A percentile compares a stretch with the other conserved stretches of the same genome.
Conservation (phyloP, 1,140 invertebrate genomes). For the Magallana gigas region DNA sequence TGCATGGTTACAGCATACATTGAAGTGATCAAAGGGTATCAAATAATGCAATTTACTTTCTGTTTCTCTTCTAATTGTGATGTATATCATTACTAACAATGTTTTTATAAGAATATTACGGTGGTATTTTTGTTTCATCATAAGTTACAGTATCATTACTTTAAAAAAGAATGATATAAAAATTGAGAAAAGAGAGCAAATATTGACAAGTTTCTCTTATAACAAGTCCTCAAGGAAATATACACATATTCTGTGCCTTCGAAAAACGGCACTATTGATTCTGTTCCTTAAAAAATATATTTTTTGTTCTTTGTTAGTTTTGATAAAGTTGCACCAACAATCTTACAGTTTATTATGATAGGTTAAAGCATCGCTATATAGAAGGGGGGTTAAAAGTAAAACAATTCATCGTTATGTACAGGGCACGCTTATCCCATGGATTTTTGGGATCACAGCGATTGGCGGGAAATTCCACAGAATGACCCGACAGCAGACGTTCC, state of each 20-base stretch:
- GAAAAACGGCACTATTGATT: no score
- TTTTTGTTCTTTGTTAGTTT: background rate
- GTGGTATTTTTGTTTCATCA: background rate
- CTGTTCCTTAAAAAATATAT: background rate
- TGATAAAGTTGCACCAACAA: background rate
- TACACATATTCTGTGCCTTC: no score
- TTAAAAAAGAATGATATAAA: background rate
- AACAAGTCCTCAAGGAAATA: no score
- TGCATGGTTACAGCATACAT: no score
- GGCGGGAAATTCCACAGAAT: constrained; percentile 44
- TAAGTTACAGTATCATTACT: background rate
- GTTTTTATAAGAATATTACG: background rate
- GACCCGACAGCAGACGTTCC: constrained; percentile 27
- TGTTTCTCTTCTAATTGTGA: no score
- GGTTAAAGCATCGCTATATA: no score
- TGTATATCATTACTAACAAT: no score
- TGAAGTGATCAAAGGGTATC: no score
- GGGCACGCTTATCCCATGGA: constrained; percentile 45
- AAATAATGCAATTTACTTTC: no score
- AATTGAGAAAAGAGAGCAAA: no score
- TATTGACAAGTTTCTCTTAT: no score
- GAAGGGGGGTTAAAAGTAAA: background rate
- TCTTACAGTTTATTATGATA: background rate
- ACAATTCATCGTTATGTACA: background rate
- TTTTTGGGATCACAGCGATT: constrained; percentile 39